Evolutionary conservation across 2,797 vertebrate genomes (phyloP), one percentile per base, ranked within the genome.

Genomic region (Premnoplex brunnescens): DNA sequence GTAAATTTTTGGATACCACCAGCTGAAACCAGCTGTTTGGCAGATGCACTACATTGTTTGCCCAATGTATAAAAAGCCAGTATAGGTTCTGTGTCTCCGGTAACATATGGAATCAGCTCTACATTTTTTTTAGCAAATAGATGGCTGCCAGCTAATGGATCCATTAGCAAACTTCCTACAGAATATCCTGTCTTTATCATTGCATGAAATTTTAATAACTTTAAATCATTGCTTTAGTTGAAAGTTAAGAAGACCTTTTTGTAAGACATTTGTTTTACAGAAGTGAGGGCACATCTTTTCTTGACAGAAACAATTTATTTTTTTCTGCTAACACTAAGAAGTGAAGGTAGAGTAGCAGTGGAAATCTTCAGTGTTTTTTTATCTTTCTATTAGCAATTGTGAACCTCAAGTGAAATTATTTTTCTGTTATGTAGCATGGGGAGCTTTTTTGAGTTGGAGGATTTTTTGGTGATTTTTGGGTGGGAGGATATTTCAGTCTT

Each of bases 171-270:
- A 86, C 82, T 91, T 94, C 44, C 68, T 6, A 1, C 69, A 84
- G 58, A 89, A 81, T 90, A 75, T 72, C 73, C 44, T 85, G 68
- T 64, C 51, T 83, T 95, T 46, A 39, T 76, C 37, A 22, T 13
- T 32, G n/a, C 87, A 84, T 93, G 62, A 92, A 95, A 94, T 81
- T 88, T 95, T 94, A 94, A 94, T 96, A 58, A 77, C 64, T 94
- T 72, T 24, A 66, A 72, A 44, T 78, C 46, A 41, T 82, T 12
- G 22, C 43, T 93, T 68, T 18, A 26, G 63, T 44, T 76, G 63
- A 68, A 89, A 95, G 10, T 59, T 74, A 56, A 86, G 69, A 67
- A 37, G 54, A 43, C 46, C 15, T 69, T 73, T 82, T 55, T 81
- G 14, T 37, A 55, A 73, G 48, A 41, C 14, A 23, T 63, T 75